A percentile compares a stretch with the other conserved stretches of the same genome.
Evolutionary conservation across 2,888 invertebrate genomes (phyloP).

Genomic region (Plemyria rubiginata): DNA sequence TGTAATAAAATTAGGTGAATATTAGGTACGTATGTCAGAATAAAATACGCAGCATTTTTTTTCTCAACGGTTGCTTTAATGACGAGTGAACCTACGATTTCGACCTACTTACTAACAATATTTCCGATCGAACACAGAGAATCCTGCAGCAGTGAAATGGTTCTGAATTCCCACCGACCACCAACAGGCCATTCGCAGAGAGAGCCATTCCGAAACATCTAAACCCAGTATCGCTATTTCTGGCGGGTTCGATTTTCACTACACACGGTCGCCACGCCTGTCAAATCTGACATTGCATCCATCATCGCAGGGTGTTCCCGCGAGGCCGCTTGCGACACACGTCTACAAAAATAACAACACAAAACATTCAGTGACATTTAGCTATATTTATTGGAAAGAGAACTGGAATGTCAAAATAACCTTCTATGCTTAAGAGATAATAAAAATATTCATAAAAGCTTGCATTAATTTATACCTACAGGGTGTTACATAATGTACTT

Average conservation of each 20-base stretch:
- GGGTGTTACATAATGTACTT: too few relatives aligned
- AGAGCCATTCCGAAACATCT: slow-evolving; percentile 16
- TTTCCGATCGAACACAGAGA: too few relatives aligned
- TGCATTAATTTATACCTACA: too few relatives aligned
- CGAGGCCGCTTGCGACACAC: slow-evolving; percentile 53
- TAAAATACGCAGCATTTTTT: too few relatives aligned
- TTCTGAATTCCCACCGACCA: neutral
- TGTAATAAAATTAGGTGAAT: too few relatives aligned
- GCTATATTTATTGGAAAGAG: slow-evolving; percentile 36
- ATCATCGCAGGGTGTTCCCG: slow-evolving; percentile 38
- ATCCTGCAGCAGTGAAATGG: neutral
- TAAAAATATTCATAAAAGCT: too few relatives aligned
- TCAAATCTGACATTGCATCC: slow-evolving; percentile 50
- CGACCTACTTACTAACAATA: neutral
- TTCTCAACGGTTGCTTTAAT: too few relatives aligned
- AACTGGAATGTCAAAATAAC: slow-evolving; percentile 29
- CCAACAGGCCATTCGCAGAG: slow-evolving; percentile 6
- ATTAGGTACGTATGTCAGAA: too few relatives aligned
- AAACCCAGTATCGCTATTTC: slow-evolving; percentile 32
- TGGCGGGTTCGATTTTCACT: slow-evolving; percentile 30
- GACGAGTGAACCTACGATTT: neutral
- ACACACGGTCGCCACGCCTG: slow-evolving; percentile 46
- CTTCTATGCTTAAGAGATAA: neutral
- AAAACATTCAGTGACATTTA: slow-evolving; percentile 37
- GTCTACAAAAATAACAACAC: slow-evolving; percentile 40